A percentile compares a stretch with the other conserved stretches of the same genome.
Conservation (phyloP, 2,888 invertebrate genomes). For the Stenotaenia linearis region DNA sequence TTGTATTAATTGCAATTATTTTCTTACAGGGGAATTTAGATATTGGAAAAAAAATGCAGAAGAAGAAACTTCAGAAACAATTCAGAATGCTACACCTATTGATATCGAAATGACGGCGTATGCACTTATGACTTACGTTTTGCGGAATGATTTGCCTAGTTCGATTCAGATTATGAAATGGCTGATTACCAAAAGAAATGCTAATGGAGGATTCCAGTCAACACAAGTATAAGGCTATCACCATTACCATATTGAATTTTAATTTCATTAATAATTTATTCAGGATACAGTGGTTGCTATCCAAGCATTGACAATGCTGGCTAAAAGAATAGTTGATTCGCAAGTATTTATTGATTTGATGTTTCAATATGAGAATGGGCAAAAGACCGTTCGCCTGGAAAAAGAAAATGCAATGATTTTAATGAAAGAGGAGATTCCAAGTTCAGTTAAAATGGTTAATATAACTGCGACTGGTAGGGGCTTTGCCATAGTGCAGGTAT, state of each 20-base stretch:
- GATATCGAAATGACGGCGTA: conserved; percentile 86
- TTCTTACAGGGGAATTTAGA: conserved; percentile 53
- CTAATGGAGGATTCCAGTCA: conserved; percentile 64
- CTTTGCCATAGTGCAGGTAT: conserved; percentile 58
- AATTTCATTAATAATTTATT: conserved; percentile 35
- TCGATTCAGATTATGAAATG: conserved; percentile 63
- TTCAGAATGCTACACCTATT: conserved; percentile 60
- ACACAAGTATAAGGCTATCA: conserved; percentile 53
- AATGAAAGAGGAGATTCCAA: conserved; percentile 54
- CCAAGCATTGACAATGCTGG: conserved; percentile 62
- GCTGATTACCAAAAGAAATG: conserved; percentile 65
- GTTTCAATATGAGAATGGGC: conserved; percentile 54
- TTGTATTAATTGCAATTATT: too few relatives aligned
- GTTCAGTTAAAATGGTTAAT: conserved; percentile 55
- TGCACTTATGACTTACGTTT: conserved; percentile 64
- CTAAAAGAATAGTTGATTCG: conserved; percentile 55
- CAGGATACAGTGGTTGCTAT: conserved; percentile 70
- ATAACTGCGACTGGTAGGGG: conserved; percentile 75
- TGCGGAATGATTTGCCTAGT: conserved; percentile 49
- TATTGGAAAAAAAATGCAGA: conserved; percentile 51
- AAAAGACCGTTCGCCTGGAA: conserved; percentile 55
- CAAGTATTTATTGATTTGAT: conserved; percentile 53
- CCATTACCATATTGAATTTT: too few relatives aligned
- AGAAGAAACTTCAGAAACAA: conserved; percentile 58
- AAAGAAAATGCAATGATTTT: conserved; percentile 72